Evolutionary conservation across 64 coral and sea anemone species (phyloP).

Genomic region (Porites lutea): DNA sequence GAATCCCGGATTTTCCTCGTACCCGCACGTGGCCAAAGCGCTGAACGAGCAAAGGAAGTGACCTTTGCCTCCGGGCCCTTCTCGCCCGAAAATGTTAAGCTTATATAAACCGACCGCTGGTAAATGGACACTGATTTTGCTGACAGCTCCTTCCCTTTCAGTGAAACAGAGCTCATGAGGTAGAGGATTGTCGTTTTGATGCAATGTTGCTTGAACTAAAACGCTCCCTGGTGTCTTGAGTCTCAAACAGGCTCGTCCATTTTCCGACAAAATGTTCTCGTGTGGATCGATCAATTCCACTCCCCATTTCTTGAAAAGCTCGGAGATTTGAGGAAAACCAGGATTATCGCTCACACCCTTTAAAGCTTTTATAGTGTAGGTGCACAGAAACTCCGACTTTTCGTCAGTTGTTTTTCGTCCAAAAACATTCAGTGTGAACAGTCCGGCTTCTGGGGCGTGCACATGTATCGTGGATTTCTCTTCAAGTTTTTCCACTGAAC

Average conservation of each 20-base stretch:
- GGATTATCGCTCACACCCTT: constrained; percentile 52
- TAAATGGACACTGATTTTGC: constrained; percentile 31
- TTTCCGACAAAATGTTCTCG: constrained; percentile 49
- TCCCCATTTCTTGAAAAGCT: constrained; percentile 37
- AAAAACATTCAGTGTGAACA: constrained; percentile 58
- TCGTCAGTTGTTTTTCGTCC: neutral
- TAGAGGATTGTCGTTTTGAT: constrained; percentile 18
- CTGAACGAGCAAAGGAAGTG: constrained; percentile 49
- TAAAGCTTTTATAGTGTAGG: constrained; percentile 16
- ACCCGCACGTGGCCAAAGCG: constrained; percentile 26
- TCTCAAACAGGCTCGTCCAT: constrained; percentile 20
- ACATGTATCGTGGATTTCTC: constrained; percentile 17
- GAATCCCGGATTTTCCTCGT: constrained; percentile 67
- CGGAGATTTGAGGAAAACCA: constrained; percentile 49
- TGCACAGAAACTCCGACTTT: constrained; percentile 40
- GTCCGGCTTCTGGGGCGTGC: constrained; percentile 21
- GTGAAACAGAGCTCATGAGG: constrained; percentile 35
- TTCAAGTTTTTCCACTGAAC: constrained; percentile 2
- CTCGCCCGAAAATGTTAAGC: constrained; percentile 59
- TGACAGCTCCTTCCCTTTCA: neutral
- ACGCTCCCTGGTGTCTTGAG: constrained; percentile 43
- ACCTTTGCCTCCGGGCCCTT: constrained; percentile 13
- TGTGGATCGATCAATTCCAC: constrained; percentile 34
- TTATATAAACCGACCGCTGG: constrained; percentile 46
- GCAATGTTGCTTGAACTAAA: constrained; percentile 6